Evolutionary conservation across 2,888 invertebrate species (phyloP).

Genomic region (Pammene aurita): DNA sequence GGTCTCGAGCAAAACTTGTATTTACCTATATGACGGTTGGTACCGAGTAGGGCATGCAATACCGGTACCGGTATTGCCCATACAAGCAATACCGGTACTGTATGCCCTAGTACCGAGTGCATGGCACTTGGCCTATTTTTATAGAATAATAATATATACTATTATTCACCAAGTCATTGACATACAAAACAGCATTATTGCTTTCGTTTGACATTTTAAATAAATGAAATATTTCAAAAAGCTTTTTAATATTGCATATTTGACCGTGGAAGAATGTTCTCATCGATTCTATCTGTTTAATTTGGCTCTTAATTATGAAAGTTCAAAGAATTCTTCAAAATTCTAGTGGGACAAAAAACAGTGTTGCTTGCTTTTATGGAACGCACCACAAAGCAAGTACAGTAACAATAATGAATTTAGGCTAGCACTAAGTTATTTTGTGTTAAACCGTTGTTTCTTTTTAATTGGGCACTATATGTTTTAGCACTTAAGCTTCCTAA

Average conservation of each 20-base stretch:
- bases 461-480: not conserved
- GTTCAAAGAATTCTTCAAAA: not conserved
- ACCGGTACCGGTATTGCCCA: no score
- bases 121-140: no score
- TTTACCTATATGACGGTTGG: no score
- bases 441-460: not conserved
- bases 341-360: not conserved
- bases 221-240: not conserved
- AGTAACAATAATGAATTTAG: not conserved
- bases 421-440: not conserved
- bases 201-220: no score
- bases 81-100: no score
- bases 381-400: not conserved
- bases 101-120: no score
- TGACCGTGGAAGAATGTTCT: conserved; percentile 8
- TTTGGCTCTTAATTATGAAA: conserved; percentile 8
- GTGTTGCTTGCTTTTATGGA: not conserved
- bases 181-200: no score
- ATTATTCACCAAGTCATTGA: no score
- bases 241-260: not conserved
- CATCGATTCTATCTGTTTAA: not conserved
- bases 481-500: not conserved
- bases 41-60: no score
- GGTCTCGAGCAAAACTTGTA: no score
- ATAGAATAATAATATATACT: no score